Evolutionary conservation across 2,888 invertebrate species (phyloP), one percentile per base, ranked within the genome.

Genomic region (Leucophenga maculata): DNA sequence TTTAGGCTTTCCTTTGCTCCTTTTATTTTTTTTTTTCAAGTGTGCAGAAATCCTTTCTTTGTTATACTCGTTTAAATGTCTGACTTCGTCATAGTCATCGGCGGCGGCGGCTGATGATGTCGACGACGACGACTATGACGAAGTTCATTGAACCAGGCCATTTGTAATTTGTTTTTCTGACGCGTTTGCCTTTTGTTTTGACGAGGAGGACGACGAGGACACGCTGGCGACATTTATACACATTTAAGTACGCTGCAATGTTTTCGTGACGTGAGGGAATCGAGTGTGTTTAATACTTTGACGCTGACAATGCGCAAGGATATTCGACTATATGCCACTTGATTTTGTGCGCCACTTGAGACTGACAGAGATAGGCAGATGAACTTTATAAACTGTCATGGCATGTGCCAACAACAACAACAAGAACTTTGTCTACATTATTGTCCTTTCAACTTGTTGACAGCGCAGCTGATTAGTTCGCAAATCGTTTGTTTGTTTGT

Each of bases 121-220:
- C 70, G 52, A 69, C 57, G 50, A 48, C 50, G 70, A 65, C 68
- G 67, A 62, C 69, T 60, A 65, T 50, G 18, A 32, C 55, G 18
- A 22, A 66, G 79, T 79, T 80, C 78, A 71, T 57, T 76, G 79
- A 80, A 79, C 79, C 70, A 60, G 39, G 67, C 67, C 67, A 44
- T 67, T 13, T 67, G 67, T 60, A 57, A 67, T 60, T 67, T 52
- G 52, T 65, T 50, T 54, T 18, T 31, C 16, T 32, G n/a, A 14
- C 31, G 48, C 52, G 39, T 39, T 65, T 22, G 65, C 6, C 59
- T 67, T 60, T 59, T 59, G 50, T 50, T 50, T 50, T 50, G 50
- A 50, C 18, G 50, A 50, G 9, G 16, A 48, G 3, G 13, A 32
- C 32, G 32, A 32, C 8, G 32, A 32, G 3, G 32, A 32, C 16